Conservation (phyloP, 2,797 vertebrate genomes). For the Semaprochilodus insignis region DNA sequence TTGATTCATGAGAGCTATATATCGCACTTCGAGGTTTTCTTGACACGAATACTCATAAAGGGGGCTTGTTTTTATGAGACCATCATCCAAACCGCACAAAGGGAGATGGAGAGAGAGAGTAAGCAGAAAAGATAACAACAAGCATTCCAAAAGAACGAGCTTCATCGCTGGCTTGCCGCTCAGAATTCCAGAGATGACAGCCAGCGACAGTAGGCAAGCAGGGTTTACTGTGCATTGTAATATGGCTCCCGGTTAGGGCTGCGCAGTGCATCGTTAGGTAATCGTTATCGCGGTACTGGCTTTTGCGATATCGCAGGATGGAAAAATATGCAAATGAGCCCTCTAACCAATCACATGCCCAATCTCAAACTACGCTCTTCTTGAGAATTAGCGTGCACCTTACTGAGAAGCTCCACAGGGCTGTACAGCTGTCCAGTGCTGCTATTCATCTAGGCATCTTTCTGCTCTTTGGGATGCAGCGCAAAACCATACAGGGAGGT, state of each 20-base stretch:
- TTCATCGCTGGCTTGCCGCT: neutral
- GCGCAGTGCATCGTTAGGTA: neutral
- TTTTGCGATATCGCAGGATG: neutral
- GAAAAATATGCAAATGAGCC: neutral
- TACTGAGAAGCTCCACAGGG: too few relatives aligned
- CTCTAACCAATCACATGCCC: neutral
- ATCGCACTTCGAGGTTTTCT: constrained; percentile 57
- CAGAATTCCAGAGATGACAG: constrained; percentile 8
- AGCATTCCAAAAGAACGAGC: neutral
- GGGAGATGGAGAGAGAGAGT: constrained; percentile 9
- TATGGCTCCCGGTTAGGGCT: too few relatives aligned
- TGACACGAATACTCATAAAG: constrained; percentile 32
- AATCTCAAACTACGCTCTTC: too few relatives aligned
- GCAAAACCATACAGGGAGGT: too few relatives aligned
- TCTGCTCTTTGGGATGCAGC: too few relatives aligned
- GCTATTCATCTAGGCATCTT: too few relatives aligned
- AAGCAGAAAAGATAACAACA: constrained; percentile 31
- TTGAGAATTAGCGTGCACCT: too few relatives aligned
- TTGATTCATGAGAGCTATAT: constrained; percentile 58
- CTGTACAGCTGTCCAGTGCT: too few relatives aligned
- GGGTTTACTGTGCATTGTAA: neutral
- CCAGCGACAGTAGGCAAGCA: neutral
- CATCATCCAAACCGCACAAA: constrained; percentile 47
- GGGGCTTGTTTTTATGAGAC: constrained; percentile 44
- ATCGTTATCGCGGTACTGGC: neutral